Evolutionary conservation across 2,797 vertebrate species (phyloP), one percentile per base, ranked within the genome.

Genomic region (Epinephelus malabaricus): DNA sequence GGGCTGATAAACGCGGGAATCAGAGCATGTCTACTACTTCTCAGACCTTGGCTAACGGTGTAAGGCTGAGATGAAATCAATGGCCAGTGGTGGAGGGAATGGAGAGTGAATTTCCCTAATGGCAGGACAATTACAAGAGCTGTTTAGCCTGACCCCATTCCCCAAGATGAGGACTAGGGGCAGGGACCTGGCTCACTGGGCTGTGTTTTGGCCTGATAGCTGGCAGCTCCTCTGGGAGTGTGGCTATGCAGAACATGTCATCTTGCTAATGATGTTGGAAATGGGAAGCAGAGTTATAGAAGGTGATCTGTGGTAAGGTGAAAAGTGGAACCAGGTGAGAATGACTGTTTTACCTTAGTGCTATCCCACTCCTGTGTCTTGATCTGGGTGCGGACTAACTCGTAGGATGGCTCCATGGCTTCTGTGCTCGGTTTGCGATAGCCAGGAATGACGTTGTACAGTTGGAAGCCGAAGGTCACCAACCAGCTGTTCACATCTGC

Each of bases 401-500:
- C 98, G 2, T 98, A 98, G 27, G 98, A 99, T 0, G 98, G 97
- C 83, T 99, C 98, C 97, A 98, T 97, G 51, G 96, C 91, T 25
- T 98, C 97, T 0, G 94, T 96, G 65, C 93, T 96, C 0, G 98
- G 98, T 78, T 98, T 99, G 68, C 96, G 97, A 80, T 98, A 99
- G 50, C 98, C 98, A 0, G 98, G 98, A 84, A 99, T 99, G 83
- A 99, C 98, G 0, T 99, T 99, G 93, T 99, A 98, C 15, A 99
- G 92, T 86, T 99, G 98, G 95, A 99, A 99, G 70, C 98, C 98
- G 3, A 99, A 99, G 38, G 98, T 99, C 87, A 99, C 97, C 87
- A 99, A 94, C 98, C 98, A 99, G 81, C 98, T 99, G 95, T 99
- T 99, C 78, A 99, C 98, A 95, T 99, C 98, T 99, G 95, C 67